Percentiles rank a stretch among this genome's conserved stretches.
These are phyloP conservation scores for Nymphicus hollandicus DNA, from an alignment of 2,113 vertebrate genomes.

Conservation along the genomic window DNA sequence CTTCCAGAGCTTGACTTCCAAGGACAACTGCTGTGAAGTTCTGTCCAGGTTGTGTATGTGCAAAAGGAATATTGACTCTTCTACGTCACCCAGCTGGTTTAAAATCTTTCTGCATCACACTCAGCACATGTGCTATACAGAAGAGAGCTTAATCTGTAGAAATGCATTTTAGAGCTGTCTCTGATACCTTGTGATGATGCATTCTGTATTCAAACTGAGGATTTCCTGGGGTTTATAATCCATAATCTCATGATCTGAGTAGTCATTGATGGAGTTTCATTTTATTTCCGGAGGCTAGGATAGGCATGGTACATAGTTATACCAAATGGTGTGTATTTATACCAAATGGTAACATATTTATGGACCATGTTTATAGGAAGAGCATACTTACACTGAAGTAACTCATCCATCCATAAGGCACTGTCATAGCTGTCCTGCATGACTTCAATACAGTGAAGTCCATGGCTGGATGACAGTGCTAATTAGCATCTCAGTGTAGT, in stretches of 20 bases:
- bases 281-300: not conserved
- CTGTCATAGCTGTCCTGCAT: not conserved
- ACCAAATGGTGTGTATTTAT: not conserved
- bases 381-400: not conserved
- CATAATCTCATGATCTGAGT: not conserved
- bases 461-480: not conserved
- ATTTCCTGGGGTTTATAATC: not conserved
- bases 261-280: not conserved
- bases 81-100: not conserved
- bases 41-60: not conserved
- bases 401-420: not conserved
- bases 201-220: not conserved
- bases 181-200: not conserved
- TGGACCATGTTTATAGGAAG: not conserved
- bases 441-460: not conserved
- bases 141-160: not conserved
- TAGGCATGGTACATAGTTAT: not conserved
- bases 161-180: not conserved
- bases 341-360: not conserved
- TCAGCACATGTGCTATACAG: rapidly evolving
- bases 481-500: not conserved
- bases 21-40: not conserved
- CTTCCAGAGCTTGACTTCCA: not conserved
- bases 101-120: not conserved
- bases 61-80: not conserved